phyloP scores from a whole-genome alignment of 2,888 invertebrate genomes.

The Sesia apiformis region DNA sequence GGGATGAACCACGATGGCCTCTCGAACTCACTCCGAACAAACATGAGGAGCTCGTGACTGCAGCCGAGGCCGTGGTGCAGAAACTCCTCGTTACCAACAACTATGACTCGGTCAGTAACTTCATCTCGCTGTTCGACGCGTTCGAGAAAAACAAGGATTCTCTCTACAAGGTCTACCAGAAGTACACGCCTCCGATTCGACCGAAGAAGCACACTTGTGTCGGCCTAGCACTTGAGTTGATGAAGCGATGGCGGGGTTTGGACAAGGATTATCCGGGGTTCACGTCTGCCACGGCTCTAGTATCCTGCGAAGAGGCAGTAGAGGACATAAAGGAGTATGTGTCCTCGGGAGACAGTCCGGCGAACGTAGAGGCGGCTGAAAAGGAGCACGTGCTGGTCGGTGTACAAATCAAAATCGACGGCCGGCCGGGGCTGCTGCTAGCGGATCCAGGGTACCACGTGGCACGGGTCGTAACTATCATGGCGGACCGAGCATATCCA shows the following conservation, averaged over 20 bases:
- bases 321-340: constrained; percentile 73
- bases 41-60: constrained; percentile 86
- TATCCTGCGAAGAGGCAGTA: constrained; percentile 92
- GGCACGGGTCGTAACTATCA: constrained; percentile 87
- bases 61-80: constrained; percentile 86
- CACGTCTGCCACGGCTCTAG: constrained; percentile 75
- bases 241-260: constrained; percentile 76
- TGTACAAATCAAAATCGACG: constrained; percentile 81
- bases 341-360: constrained; percentile 69
- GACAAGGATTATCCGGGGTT: constrained; percentile 79
- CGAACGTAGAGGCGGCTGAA: constrained; percentile 79
- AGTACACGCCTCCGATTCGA: constrained; percentile 86
- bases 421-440: constrained; percentile 83
- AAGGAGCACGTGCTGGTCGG: constrained; percentile 92
- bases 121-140: constrained; percentile 79
- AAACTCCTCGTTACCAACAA: constrained; percentile 87
- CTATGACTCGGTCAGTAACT: constrained; percentile 92
- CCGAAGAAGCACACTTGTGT: constrained; percentile 90
- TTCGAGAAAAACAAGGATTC: constrained; percentile 75
- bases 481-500: constrained; percentile 88
- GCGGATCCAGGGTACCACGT: constrained; percentile 95
- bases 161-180: constrained; percentile 82
- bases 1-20: constrained; percentile 50
- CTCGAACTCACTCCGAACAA: constrained; percentile 54
- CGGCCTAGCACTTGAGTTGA: constrained; percentile 86